phyloP scores from a whole-genome alignment of 2,888 invertebrate species.

The Coenonympha arcania region DNA sequence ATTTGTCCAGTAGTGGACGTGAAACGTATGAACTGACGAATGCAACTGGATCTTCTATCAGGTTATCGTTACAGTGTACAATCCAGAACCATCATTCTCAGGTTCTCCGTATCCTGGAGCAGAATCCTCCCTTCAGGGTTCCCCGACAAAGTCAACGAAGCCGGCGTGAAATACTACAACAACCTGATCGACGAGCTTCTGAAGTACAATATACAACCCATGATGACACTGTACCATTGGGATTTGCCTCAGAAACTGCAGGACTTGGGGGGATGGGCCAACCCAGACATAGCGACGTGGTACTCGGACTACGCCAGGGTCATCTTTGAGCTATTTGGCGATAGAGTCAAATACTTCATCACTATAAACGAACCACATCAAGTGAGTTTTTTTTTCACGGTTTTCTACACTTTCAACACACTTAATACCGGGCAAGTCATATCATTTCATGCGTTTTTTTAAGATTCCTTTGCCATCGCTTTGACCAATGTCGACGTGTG shows the following conservation, averaged over 20 bases:
- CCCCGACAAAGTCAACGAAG: conserved; percentile 73
- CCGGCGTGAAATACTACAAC: conserved; percentile 80
- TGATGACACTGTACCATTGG: conserved; percentile 76
- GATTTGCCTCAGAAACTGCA: conserved; percentile 67
- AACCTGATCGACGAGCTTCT: conserved; percentile 78
- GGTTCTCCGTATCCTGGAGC: conserved; percentile 79
- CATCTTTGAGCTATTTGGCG: conserved; percentile 65
- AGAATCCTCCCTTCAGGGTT: conserved; percentile 78
- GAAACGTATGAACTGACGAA: no score
- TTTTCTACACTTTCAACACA: conserved; percentile 49
- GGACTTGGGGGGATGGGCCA: conserved; percentile 76
- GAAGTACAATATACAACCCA: conserved; percentile 74
- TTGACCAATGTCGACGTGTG: no score
- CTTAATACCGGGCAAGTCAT: conserved; percentile 44
- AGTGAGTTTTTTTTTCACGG: conserved; percentile 50
- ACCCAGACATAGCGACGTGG: conserved; percentile 75
- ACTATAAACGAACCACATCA: conserved; percentile 80
- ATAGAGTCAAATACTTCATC: conserved; percentile 77
- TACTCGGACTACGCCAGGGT: conserved; percentile 76
- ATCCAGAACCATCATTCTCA: no score
- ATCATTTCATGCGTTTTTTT: no score
- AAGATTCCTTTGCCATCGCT: no score
- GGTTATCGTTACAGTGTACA: no score
- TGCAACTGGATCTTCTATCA: no score
- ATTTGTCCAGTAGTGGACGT: no score